phyloP scores from a whole-genome alignment of 2,113 vertebrate species.

The Corynorhinus townsendii region DNA sequence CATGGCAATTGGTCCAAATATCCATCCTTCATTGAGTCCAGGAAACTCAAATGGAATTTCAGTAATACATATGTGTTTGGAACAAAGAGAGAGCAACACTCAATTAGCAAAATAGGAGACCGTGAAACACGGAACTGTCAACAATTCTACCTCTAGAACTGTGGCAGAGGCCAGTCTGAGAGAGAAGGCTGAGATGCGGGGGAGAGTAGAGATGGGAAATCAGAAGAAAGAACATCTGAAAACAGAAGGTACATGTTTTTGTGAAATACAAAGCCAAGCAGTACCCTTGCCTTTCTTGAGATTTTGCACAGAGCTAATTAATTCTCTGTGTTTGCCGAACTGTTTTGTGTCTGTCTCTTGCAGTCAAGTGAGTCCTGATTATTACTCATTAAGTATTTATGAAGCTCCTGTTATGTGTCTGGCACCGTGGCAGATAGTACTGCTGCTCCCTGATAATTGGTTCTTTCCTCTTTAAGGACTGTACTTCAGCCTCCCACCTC shows the following conservation, averaged over 20 bases:
- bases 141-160: neutral
- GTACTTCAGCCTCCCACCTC: neutral
- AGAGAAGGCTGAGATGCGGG: neutral
- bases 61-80: neutral
- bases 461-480: neutral
- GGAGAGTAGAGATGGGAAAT: neutral
- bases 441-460: neutral
- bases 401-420: neutral
- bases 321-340: neutral
- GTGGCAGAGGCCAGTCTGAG: neutral
- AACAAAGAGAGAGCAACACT: neutral
- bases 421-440: neutral
- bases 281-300: neutral
- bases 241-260: neutral
- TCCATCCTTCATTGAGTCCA: neutral
- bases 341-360: neutral
- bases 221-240: neutral
- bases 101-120: neutral
- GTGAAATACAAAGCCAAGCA: neutral
- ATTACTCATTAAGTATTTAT: neutral
- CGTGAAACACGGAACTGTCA: neutral
- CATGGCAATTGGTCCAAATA: neutral
- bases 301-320: neutral
- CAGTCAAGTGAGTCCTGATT: neutral
- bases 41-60: neutral